Percentiles rank a stretch among this genome's conserved stretches.
Conservation (phyloP, 2,797 vertebrate species). For the Acanthurus leucopareius region DNA sequence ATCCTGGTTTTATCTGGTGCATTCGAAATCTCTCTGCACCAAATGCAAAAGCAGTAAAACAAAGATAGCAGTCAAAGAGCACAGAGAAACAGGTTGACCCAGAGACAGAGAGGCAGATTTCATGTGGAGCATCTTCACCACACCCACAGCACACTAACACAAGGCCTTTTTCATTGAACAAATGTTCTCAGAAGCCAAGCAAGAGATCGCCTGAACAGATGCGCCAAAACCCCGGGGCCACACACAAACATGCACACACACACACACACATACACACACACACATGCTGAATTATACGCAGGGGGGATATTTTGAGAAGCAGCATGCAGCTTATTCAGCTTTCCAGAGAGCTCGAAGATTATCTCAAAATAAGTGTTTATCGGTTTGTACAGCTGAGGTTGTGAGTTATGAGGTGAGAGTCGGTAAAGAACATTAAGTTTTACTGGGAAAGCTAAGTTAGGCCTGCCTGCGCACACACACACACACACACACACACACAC, state of each 20-base stretch:
- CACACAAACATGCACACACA: constrained; percentile 1
- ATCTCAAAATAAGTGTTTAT: constrained; percentile 6
- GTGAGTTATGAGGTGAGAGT: constrained; percentile 6
- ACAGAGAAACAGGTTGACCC: neutral
- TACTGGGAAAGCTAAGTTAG: neutral
- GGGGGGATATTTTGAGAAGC: constrained; percentile 29
- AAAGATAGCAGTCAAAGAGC: neutral
- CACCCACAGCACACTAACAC: constrained; percentile 28
- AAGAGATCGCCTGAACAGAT: constrained; percentile 59
- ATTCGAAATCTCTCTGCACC: neutral
- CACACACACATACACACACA: constrained; percentile 17
- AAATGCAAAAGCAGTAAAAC: neutral
- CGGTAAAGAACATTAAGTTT: constrained; percentile 42
- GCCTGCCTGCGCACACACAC: neutral
- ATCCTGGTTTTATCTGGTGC: neutral
- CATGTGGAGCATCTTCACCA: neutral
- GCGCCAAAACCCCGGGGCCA: constrained; percentile 37
- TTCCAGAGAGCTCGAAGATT: constrained; percentile 22
- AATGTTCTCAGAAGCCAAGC: constrained; percentile 43
- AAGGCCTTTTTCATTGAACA: constrained; percentile 37
- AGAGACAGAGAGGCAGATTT: neutral
- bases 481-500: no score
- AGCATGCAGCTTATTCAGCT: constrained; percentile 35
- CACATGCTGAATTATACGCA: constrained; percentile 19
- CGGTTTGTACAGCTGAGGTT: constrained; percentile 6